A percentile compares a stretch with the other conserved stretches of the same genome.
These are phyloP conservation scores for Leptestheria dahalacensis DNA, from an alignment of 1,140 invertebrate species.

Conservation along the genomic window DNA sequence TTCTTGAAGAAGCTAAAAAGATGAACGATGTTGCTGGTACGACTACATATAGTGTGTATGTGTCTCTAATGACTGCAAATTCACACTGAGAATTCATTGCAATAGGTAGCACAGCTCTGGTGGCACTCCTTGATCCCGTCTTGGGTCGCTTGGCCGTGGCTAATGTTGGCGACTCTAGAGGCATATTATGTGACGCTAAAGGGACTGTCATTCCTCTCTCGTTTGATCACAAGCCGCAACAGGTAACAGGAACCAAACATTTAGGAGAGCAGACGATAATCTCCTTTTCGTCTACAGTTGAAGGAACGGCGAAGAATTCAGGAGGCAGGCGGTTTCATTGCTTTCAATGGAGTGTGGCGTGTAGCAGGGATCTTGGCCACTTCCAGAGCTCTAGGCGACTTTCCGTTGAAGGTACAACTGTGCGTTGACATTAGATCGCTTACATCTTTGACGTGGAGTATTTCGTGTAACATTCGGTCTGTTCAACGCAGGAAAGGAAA, in stretches of 20 bases:
- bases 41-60: too few relatives aligned
- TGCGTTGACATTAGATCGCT: neutral
- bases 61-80: constrained; percentile 10
- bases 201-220: constrained; percentile 81
- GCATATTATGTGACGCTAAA: constrained; percentile 80
- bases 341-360: constrained; percentile 90
- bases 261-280: constrained; percentile 10
- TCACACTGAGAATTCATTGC: too few relatives aligned
- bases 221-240: constrained; percentile 91
- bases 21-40: constrained; percentile 67
- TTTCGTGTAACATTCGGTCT: neutral
- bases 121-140: constrained; percentile 66
- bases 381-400: constrained; percentile 84
- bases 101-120: constrained; percentile 81
- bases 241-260: constrained; percentile 37
- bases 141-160: constrained; percentile 59
- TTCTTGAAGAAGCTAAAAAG: constrained; percentile 63
- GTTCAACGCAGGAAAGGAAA: constrained; percentile 46
- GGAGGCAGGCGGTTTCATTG: constrained; percentile 82
- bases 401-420: constrained; percentile 60
- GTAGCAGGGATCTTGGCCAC: constrained; percentile 91
- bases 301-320: constrained; percentile 73
- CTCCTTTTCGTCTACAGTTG: constrained; percentile 37
- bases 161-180: constrained; percentile 90
- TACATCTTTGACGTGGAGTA: too few relatives aligned